A percentile compares a stretch with the other conserved stretches of the same genome.
Evolutionary conservation across 2,113 vertebrate species (phyloP).

Genomic region (Nematolebias whitei): DNA sequence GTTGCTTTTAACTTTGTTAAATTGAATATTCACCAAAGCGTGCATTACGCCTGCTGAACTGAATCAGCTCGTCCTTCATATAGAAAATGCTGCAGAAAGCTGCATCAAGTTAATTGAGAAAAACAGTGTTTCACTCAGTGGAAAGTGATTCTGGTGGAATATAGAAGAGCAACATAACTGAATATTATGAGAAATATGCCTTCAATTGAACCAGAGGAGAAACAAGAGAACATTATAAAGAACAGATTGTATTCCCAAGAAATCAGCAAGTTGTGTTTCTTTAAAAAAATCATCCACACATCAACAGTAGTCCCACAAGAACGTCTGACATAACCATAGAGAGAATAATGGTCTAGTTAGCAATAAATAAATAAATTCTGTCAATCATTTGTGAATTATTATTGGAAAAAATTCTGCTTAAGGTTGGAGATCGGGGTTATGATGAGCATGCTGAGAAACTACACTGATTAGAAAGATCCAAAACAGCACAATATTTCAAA

Average conservation of each 20-base stretch:
- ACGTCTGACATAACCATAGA: slow-evolving; percentile 65
- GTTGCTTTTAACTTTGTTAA: not conserved
- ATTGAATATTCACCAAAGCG: slow-evolving; percentile 1
- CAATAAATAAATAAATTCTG: not conserved
- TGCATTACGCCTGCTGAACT: not conserved
- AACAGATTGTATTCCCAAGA: slow-evolving; percentile 28
- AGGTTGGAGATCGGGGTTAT: slow-evolving; percentile 39
- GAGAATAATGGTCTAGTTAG: slow-evolving; percentile 60
- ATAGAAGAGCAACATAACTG: slow-evolving; percentile 4
- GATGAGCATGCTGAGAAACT: slow-evolving; percentile 41
- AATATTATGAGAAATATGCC: slow-evolving; percentile 5
- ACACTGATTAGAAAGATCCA: slow-evolving; percentile 13
- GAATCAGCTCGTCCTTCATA: not conserved
- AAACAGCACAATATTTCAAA: not conserved
- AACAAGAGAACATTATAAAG: not conserved
- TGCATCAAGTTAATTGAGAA: not conserved
- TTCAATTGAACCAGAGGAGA: not conserved
- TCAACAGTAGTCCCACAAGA: slow-evolving; percentile 71
- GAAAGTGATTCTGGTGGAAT: slow-evolving; percentile 1
- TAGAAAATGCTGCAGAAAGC: not conserved
- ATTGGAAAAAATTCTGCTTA: slow-evolving; percentile 21
- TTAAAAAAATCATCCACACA: slow-evolving; percentile 79
- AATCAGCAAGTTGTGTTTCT: slow-evolving; percentile 53
- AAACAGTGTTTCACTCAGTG: not conserved
- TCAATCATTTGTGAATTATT: not conserved